Evolutionary conservation across 2,113 vertebrate genomes (phyloP).

Genomic region (Sakesphorus luctuosus): DNA sequence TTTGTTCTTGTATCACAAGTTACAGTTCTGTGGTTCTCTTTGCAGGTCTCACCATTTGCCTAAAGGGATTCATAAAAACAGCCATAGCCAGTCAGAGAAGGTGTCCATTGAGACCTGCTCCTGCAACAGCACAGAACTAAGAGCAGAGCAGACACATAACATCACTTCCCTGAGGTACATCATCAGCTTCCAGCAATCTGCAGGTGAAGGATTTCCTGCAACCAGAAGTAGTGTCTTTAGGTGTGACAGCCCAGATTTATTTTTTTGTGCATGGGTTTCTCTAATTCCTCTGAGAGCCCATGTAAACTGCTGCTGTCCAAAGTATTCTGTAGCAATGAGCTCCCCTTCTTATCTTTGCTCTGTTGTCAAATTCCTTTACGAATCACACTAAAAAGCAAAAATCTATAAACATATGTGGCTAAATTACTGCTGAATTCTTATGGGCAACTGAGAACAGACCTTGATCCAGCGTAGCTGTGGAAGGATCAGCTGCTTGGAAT

Average conservation of each 20-base stretch:
- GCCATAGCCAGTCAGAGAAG: accelerated
- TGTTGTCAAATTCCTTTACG: neutral
- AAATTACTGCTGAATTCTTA: neutral
- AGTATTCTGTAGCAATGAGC: neutral
- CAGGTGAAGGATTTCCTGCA: neutral
- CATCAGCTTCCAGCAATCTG: neutral
- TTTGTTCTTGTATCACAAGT: neutral
- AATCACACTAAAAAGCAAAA: neutral
- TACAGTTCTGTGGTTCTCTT: neutral
- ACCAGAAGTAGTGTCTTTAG: neutral
- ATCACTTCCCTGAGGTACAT: neutral
- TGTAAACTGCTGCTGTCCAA: neutral
- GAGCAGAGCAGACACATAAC: neutral
- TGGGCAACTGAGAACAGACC: neutral
- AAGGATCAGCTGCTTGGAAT: neutral
- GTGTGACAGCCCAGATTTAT: neutral
- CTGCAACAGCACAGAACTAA: neutral
- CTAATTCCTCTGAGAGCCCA: neutral
- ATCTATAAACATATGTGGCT: neutral
- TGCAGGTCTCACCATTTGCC: neutral
- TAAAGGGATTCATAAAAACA: neutral
- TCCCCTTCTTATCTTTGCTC: neutral
- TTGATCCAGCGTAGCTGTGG: neutral
- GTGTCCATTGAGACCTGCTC: neutral
- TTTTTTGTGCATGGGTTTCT: neutral